Conservation (phyloP, 2,797 vertebrate genomes). For the Tragelaphus oryx region DNA sequence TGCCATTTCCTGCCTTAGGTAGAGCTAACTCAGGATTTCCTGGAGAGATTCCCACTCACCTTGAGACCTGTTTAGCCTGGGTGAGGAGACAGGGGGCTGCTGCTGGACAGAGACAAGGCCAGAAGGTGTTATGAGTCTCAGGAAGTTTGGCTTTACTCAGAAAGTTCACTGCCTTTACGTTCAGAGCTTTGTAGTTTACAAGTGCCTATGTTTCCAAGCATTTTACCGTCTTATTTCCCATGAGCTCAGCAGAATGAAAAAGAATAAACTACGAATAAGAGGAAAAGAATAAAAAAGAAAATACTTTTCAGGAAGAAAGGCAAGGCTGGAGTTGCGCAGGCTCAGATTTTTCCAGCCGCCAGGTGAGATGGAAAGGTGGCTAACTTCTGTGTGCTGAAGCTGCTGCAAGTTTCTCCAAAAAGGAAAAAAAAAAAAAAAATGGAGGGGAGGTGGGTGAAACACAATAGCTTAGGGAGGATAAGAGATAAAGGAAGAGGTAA, state of each 20-base stretch:
- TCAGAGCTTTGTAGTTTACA: not conserved
- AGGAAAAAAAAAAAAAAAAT: not conserved
- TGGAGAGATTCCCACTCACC: not conserved
- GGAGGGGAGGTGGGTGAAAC: not conserved
- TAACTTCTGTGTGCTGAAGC: not conserved
- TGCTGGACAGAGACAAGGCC: not conserved
- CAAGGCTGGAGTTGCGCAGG: not conserved
- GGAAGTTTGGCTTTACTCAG: not conserved
- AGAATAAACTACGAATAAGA: not conserved
- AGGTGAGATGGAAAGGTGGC: not conserved
- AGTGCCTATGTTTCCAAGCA: not conserved
- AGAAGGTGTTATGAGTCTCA: not conserved
- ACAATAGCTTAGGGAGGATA: not conserved
- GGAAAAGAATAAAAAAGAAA: not conserved
- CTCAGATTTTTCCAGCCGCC: no score
- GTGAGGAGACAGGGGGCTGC: not conserved
- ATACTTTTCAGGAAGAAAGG: not conserved
- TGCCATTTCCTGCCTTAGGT: not conserved
- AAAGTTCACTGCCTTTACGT: not conserved
- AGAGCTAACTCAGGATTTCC: not conserved
- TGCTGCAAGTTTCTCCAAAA: not conserved
- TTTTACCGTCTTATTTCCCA: not conserved
- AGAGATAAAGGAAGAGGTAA: not conserved
- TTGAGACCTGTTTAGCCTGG: not conserved
- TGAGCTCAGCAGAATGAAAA: not conserved